A percentile compares a stretch with the other conserved stretches of the same genome.
Conservation (phyloP, 2,888 invertebrate genomes). For the Drosophila helvetica region DNA sequence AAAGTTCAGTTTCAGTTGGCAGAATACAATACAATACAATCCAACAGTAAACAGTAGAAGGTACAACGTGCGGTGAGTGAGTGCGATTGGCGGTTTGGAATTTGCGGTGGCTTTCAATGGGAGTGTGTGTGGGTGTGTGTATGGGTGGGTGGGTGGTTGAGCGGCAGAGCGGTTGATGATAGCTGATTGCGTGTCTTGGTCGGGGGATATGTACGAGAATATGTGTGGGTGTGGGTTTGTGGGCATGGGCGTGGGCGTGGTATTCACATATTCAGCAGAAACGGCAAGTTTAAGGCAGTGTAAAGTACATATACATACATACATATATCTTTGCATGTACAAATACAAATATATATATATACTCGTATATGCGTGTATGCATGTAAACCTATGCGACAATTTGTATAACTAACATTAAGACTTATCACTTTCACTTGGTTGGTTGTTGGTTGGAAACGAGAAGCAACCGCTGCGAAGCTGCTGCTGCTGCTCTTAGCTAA, state of each 20-base stretch:
- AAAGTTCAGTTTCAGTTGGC: slow-evolving; percentile 29
- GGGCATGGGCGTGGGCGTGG: slow-evolving; percentile 60
- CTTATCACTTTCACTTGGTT: slow-evolving; percentile 80
- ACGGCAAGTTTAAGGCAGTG: slow-evolving; percentile 80
- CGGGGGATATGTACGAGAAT: slow-evolving; percentile 21
- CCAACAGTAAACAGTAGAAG: slow-evolving; percentile 74
- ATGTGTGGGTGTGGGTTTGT: slow-evolving; percentile 16
- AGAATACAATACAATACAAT: slow-evolving; percentile 75
- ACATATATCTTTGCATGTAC: slow-evolving; percentile 29
- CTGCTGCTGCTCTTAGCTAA: slow-evolving; percentile 79
- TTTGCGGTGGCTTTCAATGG: slow-evolving; percentile 37
- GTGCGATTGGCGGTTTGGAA: slow-evolving; percentile 62
- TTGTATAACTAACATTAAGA: slow-evolving; percentile 80
- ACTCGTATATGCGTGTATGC: slow-evolving; percentile 20
- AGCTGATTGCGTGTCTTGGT: slow-evolving; percentile 13
- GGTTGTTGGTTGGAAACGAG: slow-evolving; percentile 45
- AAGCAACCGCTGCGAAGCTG: slow-evolving; percentile 5
- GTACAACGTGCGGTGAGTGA: slow-evolving; percentile 76
- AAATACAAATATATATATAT: slow-evolving; percentile 50
- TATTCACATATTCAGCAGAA: slow-evolving; percentile 79
- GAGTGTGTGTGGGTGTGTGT: slow-evolving; percentile 30
- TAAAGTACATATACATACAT: slow-evolving; percentile 70
- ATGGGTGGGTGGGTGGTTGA: slow-evolving; percentile 17
- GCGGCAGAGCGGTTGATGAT: neutral
- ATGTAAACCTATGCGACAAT: slow-evolving; percentile 75